A percentile compares a stretch with the other conserved stretches of the same genome.
Conservation (phyloP, 2,113 vertebrate species). For the Xyrauchen texanus region DNA sequence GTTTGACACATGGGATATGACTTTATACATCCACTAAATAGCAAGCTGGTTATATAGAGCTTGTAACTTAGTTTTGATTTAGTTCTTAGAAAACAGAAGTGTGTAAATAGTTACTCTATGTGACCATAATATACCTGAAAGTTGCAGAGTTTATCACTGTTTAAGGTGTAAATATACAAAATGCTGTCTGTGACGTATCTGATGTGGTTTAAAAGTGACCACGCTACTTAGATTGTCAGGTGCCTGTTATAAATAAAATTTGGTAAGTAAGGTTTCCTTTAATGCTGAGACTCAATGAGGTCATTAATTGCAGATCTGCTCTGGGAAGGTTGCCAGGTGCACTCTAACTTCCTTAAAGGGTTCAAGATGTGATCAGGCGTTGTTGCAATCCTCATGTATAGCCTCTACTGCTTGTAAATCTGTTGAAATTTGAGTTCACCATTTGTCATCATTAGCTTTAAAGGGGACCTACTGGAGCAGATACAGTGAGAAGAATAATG, state of each 20-base stretch:
- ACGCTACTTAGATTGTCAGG: neutral
- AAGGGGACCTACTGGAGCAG: too few species aligned
- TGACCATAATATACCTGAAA: too few species aligned
- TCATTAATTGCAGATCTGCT: constrained; percentile 36
- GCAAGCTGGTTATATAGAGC: too few species aligned
- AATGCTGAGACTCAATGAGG: neutral
- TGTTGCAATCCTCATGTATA: constrained; percentile 14
- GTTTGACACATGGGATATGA: too few species aligned
- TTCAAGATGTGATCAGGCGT: neutral
- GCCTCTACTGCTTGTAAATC: constrained; percentile 25
- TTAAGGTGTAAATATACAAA: neutral
- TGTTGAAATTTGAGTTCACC: neutral
- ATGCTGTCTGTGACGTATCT: neutral
- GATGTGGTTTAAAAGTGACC: neutral
- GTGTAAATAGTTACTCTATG: too few species aligned
- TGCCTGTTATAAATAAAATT: constrained; percentile 24
- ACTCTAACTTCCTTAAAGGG: constrained; percentile 26
- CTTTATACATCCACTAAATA: too few species aligned
- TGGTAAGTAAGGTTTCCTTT: neutral
- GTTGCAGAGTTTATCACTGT: neutral
- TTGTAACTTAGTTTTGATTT: too few species aligned
- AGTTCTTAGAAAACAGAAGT: too few species aligned
- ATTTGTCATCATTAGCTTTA: too few species aligned
- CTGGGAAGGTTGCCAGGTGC: constrained; percentile 25
- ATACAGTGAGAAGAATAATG: too few species aligned